These are phyloP conservation scores for Digitonthophagus gazella DNA, from an alignment of 2,888 invertebrate genomes.

Conservation along the genomic window DNA sequence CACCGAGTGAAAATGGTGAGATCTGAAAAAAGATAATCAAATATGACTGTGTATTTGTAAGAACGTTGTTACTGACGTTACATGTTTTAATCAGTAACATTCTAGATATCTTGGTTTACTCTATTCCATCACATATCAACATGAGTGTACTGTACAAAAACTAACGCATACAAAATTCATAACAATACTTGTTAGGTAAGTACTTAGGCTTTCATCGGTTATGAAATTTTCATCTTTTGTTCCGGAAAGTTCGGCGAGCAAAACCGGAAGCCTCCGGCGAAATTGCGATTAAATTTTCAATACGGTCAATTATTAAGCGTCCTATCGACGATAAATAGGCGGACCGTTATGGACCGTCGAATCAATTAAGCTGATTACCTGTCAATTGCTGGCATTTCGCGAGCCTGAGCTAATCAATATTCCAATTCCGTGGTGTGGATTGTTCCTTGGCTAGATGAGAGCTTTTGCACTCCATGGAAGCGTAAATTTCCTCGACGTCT, in stretches of 20 bases:
- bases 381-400: slow-evolving; percentile 7
- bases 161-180: no score
- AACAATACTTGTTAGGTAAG: no score
- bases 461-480: neutral
- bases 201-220: no score
- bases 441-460: neutral
- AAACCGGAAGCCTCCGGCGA: neutral
- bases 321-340: neutral
- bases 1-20: neutral
- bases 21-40: neutral
- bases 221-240: no score
- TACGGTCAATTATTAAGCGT: neutral
- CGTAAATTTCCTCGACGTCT: neutral
- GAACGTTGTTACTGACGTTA: no score
- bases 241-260: neutral
- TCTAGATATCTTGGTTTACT: no score
- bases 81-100: no score
- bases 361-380: slow-evolving; percentile 16
- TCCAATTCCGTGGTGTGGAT: neutral
- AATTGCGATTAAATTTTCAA: neutral
- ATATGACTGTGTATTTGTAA: no score
- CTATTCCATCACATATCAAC: no score
- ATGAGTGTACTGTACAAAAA: no score
- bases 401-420: neutral
- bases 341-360: slow-evolving; percentile 7